Evolutionary conservation across 64 coral and sea anemone genomes (phyloP).

Genomic region (Orbicella faveolata): DNA sequence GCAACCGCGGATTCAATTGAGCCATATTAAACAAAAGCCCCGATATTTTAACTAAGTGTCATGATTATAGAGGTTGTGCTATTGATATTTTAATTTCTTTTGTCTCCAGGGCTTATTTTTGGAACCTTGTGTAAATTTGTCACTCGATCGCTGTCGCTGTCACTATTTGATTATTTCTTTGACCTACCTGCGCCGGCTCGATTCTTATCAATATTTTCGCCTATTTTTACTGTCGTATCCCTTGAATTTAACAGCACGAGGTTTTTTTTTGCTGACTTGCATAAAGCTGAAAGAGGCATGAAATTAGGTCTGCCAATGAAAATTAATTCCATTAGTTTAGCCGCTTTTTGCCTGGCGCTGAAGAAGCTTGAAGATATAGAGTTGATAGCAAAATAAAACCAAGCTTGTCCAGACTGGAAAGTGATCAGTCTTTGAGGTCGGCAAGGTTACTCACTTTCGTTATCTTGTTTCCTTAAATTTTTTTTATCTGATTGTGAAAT

Average conservation of each 20-base stretch:
- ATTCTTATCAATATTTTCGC: conserved; percentile 4
- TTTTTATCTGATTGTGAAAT: no score
- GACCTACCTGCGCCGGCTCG: neutral
- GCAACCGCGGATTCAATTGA: conserved; percentile 31
- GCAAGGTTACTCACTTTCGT: no score
- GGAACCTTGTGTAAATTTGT: conserved; percentile 22
- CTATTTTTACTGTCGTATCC: neutral
- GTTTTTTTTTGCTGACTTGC: no score
- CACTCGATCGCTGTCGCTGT: neutral
- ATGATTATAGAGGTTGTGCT: conserved; percentile 39
- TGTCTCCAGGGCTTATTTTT: conserved; percentile 25
- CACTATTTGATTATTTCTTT: neutral
- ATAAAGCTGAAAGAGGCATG: no score
- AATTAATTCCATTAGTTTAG: no score
- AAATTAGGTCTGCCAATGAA: no score
- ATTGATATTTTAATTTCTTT: conserved; percentile 55
- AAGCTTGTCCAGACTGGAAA: neutral
- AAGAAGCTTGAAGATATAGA: no score
- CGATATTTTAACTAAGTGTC: conserved; percentile 45
- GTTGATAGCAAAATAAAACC: neutral
- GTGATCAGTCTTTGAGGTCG: no score
- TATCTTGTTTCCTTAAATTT: no score
- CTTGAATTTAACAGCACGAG: no score
- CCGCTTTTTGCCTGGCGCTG: no score
- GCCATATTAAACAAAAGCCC: conserved; percentile 42